Conservation (phyloP, 1,140 invertebrate genomes). For the Bradynema listronoti region DNA sequence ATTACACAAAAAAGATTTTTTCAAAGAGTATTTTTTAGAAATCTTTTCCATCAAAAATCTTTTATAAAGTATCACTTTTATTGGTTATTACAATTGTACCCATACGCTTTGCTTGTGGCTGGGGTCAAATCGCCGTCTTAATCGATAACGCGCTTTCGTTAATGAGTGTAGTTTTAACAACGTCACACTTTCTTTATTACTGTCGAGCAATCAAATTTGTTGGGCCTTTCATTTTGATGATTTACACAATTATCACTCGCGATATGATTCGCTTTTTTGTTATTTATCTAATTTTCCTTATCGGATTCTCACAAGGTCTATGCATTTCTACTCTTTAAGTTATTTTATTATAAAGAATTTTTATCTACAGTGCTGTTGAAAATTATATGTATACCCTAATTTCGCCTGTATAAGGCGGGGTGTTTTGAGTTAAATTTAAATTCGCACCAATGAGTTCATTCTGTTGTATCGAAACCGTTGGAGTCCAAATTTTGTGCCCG, state of each 20-base stretch:
- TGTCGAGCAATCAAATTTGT: constrained; percentile 89
- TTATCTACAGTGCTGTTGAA: too few relatives aligned
- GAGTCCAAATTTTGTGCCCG: too few relatives aligned
- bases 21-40: constrained; percentile 59
- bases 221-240: constrained; percentile 95
- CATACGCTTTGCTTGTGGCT: constrained; percentile 71
- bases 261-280: constrained; percentile 75
- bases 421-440: too few relatives aligned
- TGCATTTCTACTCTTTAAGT: too few relatives aligned
- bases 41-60: constrained; percentile 79
- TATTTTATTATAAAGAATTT: too few relatives aligned
- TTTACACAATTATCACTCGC: constrained; percentile 83
- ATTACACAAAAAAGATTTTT: background rate
- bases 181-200: constrained; percentile 87
- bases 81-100: constrained; percentile 77
- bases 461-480: too few relatives aligned
- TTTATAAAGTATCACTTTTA: constrained; percentile 84
- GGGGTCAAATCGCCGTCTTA: constrained; percentile 49
- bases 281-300: constrained; percentile 89
- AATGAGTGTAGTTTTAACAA: constrained; percentile 86
- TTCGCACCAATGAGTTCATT: too few relatives aligned
- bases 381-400: too few relatives aligned
- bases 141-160: constrained; percentile 78
- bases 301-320: constrained; percentile 90
- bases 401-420: too few relatives aligned